Evolutionary conservation across 2,888 invertebrate genomes (phyloP), one percentile per base, ranked within the genome.

Genomic region (Troides helena): DNA sequence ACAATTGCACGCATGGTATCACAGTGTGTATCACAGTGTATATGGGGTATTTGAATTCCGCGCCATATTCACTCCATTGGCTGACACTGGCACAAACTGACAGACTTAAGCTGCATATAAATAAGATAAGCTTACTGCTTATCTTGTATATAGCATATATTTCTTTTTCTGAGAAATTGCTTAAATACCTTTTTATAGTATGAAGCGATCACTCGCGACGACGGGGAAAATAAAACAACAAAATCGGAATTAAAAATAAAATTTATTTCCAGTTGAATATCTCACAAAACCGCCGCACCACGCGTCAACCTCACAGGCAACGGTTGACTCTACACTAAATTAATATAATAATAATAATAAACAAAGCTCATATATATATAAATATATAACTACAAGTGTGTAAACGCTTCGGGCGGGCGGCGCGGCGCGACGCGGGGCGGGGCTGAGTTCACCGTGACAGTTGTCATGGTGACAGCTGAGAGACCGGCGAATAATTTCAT

Each of bases 251-350:
- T 92, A 89, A 92, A 92, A 92, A 91, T 92, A 91, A 91, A 90
- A 87, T 92, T 89, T 92, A 91, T 91, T 91, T 90, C 87, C 89
- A 89, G 84, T 88, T 90, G 89, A 87, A 88, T 87, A 88, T 86
- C 85, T 91, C 90, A 89, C 89, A 89, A 87, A 76, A 86, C 39
- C 83, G 85, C 81, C 85, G 83, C 79, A 81, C 83, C 82, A 80
- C 81, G 77, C 83, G 81, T 79, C 83, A 76, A 79, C 81, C 79
- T 79, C 80, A 75, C 82, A 77, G 82, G 82, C 84, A 78, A 77
- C 77, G 81, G 78, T 74, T 79, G 81, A 80, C 82, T 77, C 86
- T 85, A 87, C 84, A 77, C 85, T 88, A 88, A 81, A 76, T 76
- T 75, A 70, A 82, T 81, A 84, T 79, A 76, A 77, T 50, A 46